Evolutionary conservation across 1,140 invertebrate species (phyloP).

Genomic region (Dreissena polymorpha): DNA sequence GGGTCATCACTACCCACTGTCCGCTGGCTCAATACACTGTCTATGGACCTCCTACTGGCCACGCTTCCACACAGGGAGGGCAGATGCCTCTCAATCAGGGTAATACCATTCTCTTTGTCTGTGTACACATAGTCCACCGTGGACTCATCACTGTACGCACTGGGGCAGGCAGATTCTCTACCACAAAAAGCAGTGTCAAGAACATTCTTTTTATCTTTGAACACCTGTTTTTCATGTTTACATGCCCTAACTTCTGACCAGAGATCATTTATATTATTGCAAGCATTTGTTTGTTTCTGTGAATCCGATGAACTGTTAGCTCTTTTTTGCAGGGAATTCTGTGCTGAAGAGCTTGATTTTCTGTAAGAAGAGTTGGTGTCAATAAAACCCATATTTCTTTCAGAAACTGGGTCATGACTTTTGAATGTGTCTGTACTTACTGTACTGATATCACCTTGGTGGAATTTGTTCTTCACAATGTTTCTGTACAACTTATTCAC

Average conservation of each 20-base stretch:
- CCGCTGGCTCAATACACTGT: slow-evolving; percentile 57
- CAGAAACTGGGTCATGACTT: neutral
- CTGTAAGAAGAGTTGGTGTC: neutral
- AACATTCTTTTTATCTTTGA: slow-evolving; percentile 13
- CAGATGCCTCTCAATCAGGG: slow-evolving; percentile 67
- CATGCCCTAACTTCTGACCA: slow-evolving; percentile 26
- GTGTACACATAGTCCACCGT: slow-evolving; percentile 70
- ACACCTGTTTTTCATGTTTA: slow-evolving; percentile 25
- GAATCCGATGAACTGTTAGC: no score
- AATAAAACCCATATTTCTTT: neutral
- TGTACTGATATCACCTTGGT: neutral
- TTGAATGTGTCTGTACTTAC: neutral
- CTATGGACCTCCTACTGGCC: slow-evolving; percentile 62
- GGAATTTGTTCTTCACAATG: neutral
- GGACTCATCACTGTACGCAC: slow-evolving; percentile 52
- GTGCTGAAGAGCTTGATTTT: no score
- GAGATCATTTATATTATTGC: slow-evolving; percentile 14
- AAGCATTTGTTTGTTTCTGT: neutral
- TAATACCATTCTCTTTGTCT: slow-evolving; percentile 70
- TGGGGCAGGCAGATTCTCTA: slow-evolving; percentile 16
- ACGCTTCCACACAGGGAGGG: slow-evolving; percentile 66
- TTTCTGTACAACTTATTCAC: neutral
- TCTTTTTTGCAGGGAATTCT: no score
- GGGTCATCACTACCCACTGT: slow-evolving; percentile 34
- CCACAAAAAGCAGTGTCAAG: slow-evolving; percentile 45